Evolutionary conservation across 2,797 vertebrate genomes (phyloP).

Genomic region (Halcyon smyrnensis): DNA sequence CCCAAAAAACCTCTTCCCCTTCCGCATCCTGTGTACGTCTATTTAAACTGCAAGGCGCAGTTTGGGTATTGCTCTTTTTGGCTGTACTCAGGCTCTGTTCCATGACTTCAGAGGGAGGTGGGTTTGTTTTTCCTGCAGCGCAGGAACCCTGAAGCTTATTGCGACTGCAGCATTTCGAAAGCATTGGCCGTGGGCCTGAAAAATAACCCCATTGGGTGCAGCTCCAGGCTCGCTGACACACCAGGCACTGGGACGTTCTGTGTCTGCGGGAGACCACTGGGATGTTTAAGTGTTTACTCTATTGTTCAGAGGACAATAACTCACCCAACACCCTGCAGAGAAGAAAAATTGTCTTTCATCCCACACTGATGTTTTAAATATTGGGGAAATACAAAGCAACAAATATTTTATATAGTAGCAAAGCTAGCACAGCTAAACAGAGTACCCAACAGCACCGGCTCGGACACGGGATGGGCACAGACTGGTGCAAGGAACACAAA

Average conservation of each 20-base stretch:
- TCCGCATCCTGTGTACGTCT: background rate
- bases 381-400: background rate
- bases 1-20: background rate
- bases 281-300: background rate
- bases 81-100: background rate
- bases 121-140: background rate
- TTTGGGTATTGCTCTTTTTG: background rate
- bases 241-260: background rate
- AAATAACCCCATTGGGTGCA: background rate
- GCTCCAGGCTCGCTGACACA: background rate
- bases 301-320: slow-evolving; percentile 12
- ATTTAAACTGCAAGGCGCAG: accelerated
- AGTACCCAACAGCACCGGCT: background rate
- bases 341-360: background rate
- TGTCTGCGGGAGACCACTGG: background rate
- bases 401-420: background rate
- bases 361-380: background rate
- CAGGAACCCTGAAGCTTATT: background rate
- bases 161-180: background rate
- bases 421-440: background rate
- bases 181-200: background rate
- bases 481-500: background rate
- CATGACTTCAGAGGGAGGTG: background rate
- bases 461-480: background rate
- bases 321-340: background rate